These are phyloP conservation scores for Eptesicus fuscus DNA, from an alignment of 2,113 vertebrate genomes.

Conservation along the genomic window DNA sequence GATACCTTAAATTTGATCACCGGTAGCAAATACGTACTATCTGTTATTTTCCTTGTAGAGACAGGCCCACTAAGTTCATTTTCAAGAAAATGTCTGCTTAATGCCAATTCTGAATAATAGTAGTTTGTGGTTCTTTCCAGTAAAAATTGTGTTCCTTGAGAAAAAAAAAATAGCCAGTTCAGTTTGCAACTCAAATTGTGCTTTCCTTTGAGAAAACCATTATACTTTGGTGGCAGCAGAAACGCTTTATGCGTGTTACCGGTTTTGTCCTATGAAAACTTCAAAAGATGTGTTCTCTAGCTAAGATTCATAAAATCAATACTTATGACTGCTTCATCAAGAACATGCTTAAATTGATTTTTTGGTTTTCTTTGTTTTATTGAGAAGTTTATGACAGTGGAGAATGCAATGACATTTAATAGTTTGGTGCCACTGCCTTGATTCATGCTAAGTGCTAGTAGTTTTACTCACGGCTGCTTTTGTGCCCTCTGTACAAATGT, in stretches of 20 bases:
- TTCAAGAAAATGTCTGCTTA: constrained; percentile 10
- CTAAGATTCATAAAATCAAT: background rate
- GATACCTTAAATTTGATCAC: background rate
- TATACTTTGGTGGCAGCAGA: background rate
- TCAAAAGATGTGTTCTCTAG: background rate
- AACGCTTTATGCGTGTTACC: background rate
- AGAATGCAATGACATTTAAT: background rate
- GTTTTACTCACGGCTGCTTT: background rate
- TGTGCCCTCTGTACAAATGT: background rate
- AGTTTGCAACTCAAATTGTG: background rate
- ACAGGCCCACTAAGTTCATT: background rate
- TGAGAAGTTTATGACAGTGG: background rate
- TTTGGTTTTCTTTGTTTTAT: background rate
- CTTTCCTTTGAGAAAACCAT: background rate
- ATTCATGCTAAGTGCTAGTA: background rate
- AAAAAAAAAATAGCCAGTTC: background rate
- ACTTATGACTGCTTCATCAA: background rate
- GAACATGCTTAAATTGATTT: background rate
- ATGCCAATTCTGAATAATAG: background rate
- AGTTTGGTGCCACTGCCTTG: background rate
- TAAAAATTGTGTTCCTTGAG: background rate
- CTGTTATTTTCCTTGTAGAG: background rate
- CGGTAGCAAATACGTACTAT: background rate
- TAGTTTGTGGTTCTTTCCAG: background rate
- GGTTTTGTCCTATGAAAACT: background rate